A percentile compares a stretch with the other conserved stretches of the same genome.
Evolutionary conservation across 2,113 vertebrate genomes (phyloP).

Genomic region (Pelvicachromis taeniatus): DNA sequence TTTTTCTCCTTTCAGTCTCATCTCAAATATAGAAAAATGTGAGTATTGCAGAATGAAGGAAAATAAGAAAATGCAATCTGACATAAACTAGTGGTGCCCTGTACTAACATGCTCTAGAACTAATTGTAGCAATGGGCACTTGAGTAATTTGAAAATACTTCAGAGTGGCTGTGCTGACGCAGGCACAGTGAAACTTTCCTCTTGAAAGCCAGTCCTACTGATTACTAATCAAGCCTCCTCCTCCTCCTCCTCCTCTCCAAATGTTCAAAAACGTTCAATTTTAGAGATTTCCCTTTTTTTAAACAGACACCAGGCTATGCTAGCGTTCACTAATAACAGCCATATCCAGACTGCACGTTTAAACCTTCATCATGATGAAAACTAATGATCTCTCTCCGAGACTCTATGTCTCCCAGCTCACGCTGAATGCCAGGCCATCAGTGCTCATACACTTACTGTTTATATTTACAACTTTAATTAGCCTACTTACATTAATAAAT

Average conservation of each 20-base stretch:
- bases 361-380: conserved; percentile 27
- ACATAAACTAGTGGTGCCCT: not conserved
- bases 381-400: not conserved
- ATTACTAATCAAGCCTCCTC: conserved; percentile 46
- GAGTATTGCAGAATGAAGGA: not conserved
- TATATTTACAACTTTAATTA: not conserved
- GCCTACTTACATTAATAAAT: not conserved
- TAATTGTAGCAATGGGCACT: not conserved
- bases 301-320: not conserved
- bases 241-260: not conserved
- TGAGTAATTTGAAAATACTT: not conserved
- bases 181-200: not conserved
- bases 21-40: not conserved
- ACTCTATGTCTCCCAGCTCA: not conserved
- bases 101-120: not conserved
- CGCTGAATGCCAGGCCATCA: not conserved
- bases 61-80: not conserved
- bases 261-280: not conserved
- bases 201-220: conserved; percentile 3
- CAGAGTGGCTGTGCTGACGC: not conserved
- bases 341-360: not conserved
- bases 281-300: not conserved
- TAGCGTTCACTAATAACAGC: not conserved
- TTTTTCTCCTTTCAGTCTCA: not conserved
- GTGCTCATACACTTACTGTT: not conserved